phyloP scores from a whole-genome alignment of 1,140 invertebrate species.

The Saccostrea cuccullata region DNA sequence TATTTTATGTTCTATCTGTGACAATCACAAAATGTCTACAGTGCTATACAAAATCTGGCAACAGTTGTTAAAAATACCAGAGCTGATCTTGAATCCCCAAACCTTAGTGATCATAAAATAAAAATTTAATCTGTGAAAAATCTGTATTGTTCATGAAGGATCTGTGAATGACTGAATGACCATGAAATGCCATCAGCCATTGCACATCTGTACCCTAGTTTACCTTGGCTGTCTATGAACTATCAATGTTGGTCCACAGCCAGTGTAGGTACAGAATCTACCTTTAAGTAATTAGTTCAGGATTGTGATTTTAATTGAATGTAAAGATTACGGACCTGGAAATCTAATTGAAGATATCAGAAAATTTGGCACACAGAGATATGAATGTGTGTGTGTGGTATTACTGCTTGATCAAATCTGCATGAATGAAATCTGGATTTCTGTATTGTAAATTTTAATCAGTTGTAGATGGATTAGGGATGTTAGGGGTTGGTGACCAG shows the following conservation, averaged over 20 bases:
- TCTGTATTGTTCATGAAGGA: background rate
- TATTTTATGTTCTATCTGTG: background rate
- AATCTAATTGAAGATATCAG: background rate
- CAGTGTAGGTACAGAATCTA: too few species aligned
- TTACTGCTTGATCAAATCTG: background rate
- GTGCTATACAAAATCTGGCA: background rate
- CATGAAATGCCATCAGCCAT: background rate
- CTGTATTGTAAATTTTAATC: background rate
- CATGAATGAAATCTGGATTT: background rate
- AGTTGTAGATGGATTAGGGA: too few species aligned
- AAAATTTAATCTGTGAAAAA: background rate
- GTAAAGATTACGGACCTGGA: background rate
- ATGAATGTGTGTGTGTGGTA: too few species aligned
- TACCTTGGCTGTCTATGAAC: background rate
- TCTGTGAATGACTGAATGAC: background rate
- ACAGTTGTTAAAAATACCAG: background rate
- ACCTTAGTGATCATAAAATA: background rate
- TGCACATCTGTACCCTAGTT: background rate
- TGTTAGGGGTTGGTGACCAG: background rate
- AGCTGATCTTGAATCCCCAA: background rate
- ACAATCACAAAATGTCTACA: background rate
- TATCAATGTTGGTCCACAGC: background rate
- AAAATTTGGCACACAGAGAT: background rate
- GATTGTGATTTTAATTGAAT: background rate
- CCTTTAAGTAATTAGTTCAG: background rate